These are phyloP conservation scores for Microplitis manilae DNA, from an alignment of 2,888 invertebrate genomes.

Conservation along the genomic window DNA sequence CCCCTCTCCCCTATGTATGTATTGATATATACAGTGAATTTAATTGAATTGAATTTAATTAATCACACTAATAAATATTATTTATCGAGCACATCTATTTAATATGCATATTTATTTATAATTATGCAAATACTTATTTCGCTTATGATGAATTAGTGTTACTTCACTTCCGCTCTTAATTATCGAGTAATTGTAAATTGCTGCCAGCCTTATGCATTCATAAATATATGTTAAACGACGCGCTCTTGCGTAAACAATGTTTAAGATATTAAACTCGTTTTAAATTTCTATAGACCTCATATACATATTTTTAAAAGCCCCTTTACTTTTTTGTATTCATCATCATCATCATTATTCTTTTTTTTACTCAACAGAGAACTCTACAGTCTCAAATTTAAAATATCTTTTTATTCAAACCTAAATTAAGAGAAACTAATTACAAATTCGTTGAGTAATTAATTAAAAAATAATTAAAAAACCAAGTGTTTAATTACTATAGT, in stretches of 20 bases:
- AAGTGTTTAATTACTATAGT: conserved; percentile 13
- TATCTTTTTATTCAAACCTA: neutral
- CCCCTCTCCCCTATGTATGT: neutral
- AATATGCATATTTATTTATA: neutral
- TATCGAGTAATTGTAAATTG: conserved; percentile 20
- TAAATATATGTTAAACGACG: conserved; percentile 20
- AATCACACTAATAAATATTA: neutral
- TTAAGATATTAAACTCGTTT: conserved; percentile 25
- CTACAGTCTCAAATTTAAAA: neutral
- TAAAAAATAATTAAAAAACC: neutral
- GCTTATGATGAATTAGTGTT: conserved; percentile 4
- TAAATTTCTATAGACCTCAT: neutral
- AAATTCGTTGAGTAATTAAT: neutral
- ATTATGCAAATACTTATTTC: neutral
- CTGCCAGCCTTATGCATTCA: conserved; percentile 2
- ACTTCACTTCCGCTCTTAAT: conserved; percentile 23
- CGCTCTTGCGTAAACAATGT: conserved; percentile 28
- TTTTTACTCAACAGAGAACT: neutral
- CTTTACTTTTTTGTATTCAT: neutral
- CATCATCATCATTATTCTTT: neutral
- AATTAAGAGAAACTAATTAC: neutral
- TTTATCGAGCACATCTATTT: neutral
- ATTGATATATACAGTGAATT: neutral
- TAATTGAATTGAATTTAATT: neutral
- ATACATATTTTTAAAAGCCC: conserved; percentile 4